Percentiles rank a stretch among this genome's conserved stretches.
phyloP scores from a whole-genome alignment of 1,140 invertebrate species.

The Maconellicoccus hirsutus region DNA sequence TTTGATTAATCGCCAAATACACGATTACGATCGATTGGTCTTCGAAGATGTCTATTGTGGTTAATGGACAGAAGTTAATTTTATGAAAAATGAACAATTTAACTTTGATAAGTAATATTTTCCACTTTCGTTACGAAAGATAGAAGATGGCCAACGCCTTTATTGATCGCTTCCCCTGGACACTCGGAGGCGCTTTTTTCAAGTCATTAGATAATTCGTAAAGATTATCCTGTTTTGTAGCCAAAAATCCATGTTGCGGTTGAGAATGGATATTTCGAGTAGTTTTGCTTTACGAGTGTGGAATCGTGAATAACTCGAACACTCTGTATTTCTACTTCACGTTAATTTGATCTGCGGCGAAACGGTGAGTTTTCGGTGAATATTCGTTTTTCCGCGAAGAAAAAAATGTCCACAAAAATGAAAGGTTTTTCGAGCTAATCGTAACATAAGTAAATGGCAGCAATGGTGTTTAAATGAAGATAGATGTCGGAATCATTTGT shows the following conservation, averaged over 20 bases:
- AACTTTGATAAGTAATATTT: no score
- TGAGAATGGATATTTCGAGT: no score
- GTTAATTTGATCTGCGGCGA: background rate
- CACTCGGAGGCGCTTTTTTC: background rate
- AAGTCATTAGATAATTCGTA: background rate
- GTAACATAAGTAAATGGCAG: background rate
- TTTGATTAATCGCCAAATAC: no score
- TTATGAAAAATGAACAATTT: no score
- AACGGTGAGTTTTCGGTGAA: background rate
- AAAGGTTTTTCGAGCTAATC: background rate
- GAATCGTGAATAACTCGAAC: no score
- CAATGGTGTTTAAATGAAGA: background rate
- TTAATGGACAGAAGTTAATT: no score
- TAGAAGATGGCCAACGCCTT: background rate
- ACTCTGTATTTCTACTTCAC: no score
- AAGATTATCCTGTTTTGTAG: background rate
- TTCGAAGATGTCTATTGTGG: no score
- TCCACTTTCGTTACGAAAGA: background rate
- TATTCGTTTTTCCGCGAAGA: background rate
- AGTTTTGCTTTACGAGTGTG: no score
- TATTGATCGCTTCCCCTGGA: background rate
- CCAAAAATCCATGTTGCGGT: background rate
- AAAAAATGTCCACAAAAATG: background rate
- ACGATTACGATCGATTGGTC: no score
- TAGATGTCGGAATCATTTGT: constrained; percentile 2